Conservation (phyloP, 2,797 vertebrate species). For the Carduelis carduelis region DNA sequence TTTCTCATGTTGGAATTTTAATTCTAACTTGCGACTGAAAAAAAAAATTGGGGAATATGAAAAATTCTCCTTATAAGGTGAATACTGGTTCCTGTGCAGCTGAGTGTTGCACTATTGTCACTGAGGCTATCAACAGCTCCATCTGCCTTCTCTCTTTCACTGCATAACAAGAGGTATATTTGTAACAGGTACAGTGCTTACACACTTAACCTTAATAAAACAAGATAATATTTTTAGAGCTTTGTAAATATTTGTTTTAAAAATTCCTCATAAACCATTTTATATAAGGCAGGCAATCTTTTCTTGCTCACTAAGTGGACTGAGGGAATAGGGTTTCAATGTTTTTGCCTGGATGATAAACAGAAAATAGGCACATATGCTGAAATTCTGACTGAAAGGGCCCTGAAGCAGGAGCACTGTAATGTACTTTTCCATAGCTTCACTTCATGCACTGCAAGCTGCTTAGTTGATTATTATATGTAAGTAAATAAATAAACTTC, state of each 20-base stretch:
- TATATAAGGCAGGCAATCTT: slow-evolving; percentile 51
- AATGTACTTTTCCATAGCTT: slow-evolving; percentile 66
- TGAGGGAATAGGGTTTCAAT: background rate
- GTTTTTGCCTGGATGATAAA: slow-evolving; percentile 57
- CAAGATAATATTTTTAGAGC: slow-evolving; percentile 4
- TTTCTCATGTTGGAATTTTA: slow-evolving; percentile 13
- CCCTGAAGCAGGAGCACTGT: slow-evolving; percentile 18
- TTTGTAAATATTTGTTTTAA: slow-evolving; percentile 21
- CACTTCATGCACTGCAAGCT: slow-evolving; percentile 54
- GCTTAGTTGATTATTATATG: slow-evolving; percentile 38
- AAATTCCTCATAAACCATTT: slow-evolving; percentile 33
- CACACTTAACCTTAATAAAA: slow-evolving; percentile 28
- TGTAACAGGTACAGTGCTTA: background rate
- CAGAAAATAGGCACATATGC: slow-evolving; percentile 21
- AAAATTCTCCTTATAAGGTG: background rate
- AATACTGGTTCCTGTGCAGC: background rate
- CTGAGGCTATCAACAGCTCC: background rate
- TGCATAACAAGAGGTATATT: background rate
- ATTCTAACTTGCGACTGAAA: background rate
- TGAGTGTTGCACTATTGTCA: background rate
- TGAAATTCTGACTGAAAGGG: slow-evolving; percentile 15
- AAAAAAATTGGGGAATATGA: background rate
- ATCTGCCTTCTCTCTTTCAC: background rate
- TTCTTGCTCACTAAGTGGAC: slow-evolving; percentile 50
- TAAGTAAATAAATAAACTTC: slow-evolving; percentile 57